Evolutionary conservation across 2,113 vertebrate genomes (phyloP), one percentile per base, ranked within the genome.

Genomic region (Toxotes jaculatrix): DNA sequence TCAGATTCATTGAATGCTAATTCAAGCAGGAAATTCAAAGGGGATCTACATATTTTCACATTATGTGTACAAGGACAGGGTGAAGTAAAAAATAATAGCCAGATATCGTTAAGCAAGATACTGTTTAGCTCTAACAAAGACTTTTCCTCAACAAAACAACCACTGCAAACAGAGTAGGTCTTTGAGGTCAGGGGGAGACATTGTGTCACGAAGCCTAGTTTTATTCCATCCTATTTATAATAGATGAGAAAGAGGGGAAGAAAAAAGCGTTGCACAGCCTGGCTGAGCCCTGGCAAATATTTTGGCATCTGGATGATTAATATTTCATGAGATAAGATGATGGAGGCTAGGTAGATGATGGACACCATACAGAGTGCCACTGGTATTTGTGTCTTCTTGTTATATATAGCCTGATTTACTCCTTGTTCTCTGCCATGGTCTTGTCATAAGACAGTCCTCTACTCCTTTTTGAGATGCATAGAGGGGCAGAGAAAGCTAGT

Each of bases 221-320:
- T 89, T 93, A 89, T 94, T 93, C 80, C 36, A 45, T 43, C 72
- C 83, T 76, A 87, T 95, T 77, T 84, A 93, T 92, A 91, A 94
- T 94, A 51, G 89, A 95, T 93, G 82, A 90, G 74, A 38, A 8
- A n/a, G 69, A 55, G 79, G 65, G 51, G n/a, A 36, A 16, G 61
- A 63, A 87, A 84, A 90, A 87, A 84, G 68, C 43, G 17, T 82
- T 66, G 85, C 80, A 53, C 60, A 60, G 87, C 76, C 83, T 74
- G 77, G 70, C 70, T 84, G 76, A 77, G 87, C 79, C 71, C 85
- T 80, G 90, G 89, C 93, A 94, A 92, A 94, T 92, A 94, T 94
- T 93, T 94, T 93, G 91, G 86, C 87, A 91, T 92, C 84, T 88
- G 81, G 76, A 78, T 79, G 77, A 71, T 94, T 84, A 93, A 95